Base-by-base conservation (phyloP, 2,888 invertebrate species). In the Lamproptera curius region DNA sequence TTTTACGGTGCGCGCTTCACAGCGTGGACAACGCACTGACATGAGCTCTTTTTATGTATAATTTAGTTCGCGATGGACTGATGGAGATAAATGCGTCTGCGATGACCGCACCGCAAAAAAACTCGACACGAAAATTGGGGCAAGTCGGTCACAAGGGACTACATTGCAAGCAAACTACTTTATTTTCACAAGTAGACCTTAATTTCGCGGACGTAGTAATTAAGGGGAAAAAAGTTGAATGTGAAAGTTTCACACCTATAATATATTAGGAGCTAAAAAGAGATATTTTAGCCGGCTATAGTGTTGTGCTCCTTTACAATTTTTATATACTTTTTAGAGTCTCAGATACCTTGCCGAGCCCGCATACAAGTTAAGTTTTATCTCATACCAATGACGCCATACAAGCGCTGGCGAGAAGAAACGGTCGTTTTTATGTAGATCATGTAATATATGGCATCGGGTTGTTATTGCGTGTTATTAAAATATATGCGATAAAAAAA, bases 21-120 rank as follows among this genome's bases (percentile, higher is more conserved):
- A 16, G 43, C 44, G 38, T 48, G 41, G 51, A 38, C 46, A 48
- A 49, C 39, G 14, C 34, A 36, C 49, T 40, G 51, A 39, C 50
- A 42, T 31, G 38, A 33, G n/a, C 13, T 36, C 50, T 54, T 53
- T 55, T 54, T 51, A 42, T 53, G 45, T 46, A 51, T 52, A 53
- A 57, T 58, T 55, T 47, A 55, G 56, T 53, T 46, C 54, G 54
- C 47, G 55, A 56, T 56, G 47, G 54, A 57, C 61, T 76, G 78
- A 80, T 76, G 78, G 70, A 74, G 76, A 82, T 79, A 79, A 83
- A 83, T 79, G 73, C 58, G 63, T 59, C 54, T 56, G 55, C 58
- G 64, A 66, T 69, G 73, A 70, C 69, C 69, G 57, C 61, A 57
- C 55, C 58, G 54, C 52, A 63, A 65, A 69, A 47, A 62, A 75